These are phyloP conservation scores for Nysson spinosus DNA, from an alignment of 2,888 invertebrate genomes.

Conservation along the genomic window DNA sequence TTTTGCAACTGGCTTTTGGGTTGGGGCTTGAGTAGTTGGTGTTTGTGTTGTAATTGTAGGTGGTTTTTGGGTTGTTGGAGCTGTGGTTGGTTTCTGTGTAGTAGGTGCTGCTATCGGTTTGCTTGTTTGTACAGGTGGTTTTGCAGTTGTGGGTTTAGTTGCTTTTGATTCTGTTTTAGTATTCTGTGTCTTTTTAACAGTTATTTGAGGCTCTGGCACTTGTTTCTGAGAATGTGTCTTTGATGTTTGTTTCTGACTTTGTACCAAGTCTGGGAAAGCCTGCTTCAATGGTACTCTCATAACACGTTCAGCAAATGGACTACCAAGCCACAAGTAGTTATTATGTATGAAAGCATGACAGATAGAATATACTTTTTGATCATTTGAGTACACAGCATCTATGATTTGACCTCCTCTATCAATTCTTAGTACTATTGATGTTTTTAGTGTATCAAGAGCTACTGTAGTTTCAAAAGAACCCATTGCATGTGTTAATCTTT, in stretches of 20 bases:
- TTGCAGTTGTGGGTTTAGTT: conserved; percentile 11
- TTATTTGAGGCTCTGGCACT: conserved; percentile 27
- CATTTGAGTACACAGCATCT: conserved; percentile 83
- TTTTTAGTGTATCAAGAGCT: neutral
- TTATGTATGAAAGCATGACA: conserved; percentile 85
- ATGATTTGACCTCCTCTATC: conserved; percentile 86
- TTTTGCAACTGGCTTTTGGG: conserved; percentile 25
- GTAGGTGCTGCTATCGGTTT: conserved; percentile 29
- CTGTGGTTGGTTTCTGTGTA: conserved; percentile 35
- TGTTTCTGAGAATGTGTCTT: conserved; percentile 11
- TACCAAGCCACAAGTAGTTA: conserved; percentile 83
- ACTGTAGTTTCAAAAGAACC: conserved; percentile 62
- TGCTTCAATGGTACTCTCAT: conserved; percentile 82
- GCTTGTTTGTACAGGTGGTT: conserved; percentile 16
- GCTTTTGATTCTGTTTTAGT: conserved; percentile 45
- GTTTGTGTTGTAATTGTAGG: conserved; percentile 26
- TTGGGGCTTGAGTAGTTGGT: conserved; percentile 24
- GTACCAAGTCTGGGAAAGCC: conserved; percentile 64
- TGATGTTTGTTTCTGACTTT: conserved; percentile 19
- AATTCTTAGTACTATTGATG: conserved; percentile 78
- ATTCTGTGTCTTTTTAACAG: conserved; percentile 9
- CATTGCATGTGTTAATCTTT: conserved; percentile 80
- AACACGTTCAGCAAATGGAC: conserved; percentile 83
- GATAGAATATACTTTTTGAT: conserved; percentile 79
- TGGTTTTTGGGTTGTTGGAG: conserved; percentile 41